phyloP scores from a whole-genome alignment of 2,888 invertebrate species.

The Athrips mouffetella region DNA sequence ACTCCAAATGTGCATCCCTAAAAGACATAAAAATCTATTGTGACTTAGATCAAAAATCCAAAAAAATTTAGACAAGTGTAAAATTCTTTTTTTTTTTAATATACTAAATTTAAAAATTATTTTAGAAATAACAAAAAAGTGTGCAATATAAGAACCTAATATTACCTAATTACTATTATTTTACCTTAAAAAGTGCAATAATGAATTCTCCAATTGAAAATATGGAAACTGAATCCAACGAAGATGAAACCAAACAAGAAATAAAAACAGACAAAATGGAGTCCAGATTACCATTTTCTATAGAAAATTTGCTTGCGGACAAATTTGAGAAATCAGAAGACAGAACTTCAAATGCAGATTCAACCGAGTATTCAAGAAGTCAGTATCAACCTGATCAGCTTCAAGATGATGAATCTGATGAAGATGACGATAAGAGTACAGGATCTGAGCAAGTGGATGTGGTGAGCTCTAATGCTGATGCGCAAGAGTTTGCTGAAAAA shows the following conservation, averaged over 20 bases:
- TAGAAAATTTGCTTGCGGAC: constrained; percentile 62
- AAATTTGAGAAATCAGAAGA: constrained; percentile 43
- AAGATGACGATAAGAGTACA: constrained; percentile 38
- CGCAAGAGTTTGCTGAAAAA: constrained; percentile 46
- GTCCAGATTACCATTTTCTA: constrained; percentile 60
- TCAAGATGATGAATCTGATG: not conserved
- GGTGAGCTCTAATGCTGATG: constrained; percentile 55
- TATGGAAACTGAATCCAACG: constrained; percentile 33
- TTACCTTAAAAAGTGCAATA: constrained; percentile 13
- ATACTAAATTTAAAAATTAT: too few species aligned
- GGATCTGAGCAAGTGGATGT: constrained; percentile 66
- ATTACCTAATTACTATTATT: too few species aligned
- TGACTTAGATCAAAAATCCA: not conserved
- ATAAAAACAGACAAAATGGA: constrained; percentile 49
- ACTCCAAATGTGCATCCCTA: too few species aligned
- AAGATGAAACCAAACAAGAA: constrained; percentile 35
- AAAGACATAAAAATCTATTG: too few species aligned
- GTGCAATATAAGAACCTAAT: too few species aligned
- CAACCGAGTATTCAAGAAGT: constrained; percentile 30
- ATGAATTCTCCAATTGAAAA: constrained; percentile 23
- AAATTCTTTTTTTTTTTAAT: too few species aligned
- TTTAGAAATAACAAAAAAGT: too few species aligned
- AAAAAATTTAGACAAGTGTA: too few species aligned
- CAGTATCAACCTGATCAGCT: constrained; percentile 23
- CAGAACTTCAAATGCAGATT: constrained; percentile 9